These are phyloP conservation scores for Cynopterus sphinx DNA, from an alignment of 2,797 vertebrate genomes.

Conservation along the genomic window DNA sequence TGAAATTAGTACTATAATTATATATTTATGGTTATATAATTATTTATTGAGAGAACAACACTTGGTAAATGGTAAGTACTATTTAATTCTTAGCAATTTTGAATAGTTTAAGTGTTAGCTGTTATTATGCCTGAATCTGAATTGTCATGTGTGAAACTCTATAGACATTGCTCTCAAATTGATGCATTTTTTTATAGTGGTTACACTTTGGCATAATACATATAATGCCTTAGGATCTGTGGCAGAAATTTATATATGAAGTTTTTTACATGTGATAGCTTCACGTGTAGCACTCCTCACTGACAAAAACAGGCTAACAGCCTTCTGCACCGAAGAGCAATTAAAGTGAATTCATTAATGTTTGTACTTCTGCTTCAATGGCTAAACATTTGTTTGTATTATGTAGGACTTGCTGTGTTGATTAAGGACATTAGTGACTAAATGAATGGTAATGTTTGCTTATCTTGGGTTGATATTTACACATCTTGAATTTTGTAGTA, in stretches of 20 bases:
- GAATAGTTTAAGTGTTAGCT: background rate
- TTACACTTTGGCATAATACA: background rate
- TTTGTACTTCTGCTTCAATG: conserved; percentile 30
- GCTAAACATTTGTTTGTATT: conserved; percentile 37
- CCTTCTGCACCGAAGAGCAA: background rate
- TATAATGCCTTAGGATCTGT: background rate
- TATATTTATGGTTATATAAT: background rate
- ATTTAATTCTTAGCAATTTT: conserved; percentile 8
- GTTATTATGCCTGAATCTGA: background rate
- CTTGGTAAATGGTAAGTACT: background rate
- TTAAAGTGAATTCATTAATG: conserved; percentile 8
- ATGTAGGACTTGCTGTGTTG: background rate
- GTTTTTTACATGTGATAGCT: background rate
- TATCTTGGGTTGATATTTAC: background rate
- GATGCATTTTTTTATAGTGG: background rate
- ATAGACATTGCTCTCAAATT: background rate
- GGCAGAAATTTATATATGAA: background rate
- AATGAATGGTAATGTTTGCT: background rate
- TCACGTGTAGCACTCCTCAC: background rate
- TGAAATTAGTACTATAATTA: background rate
- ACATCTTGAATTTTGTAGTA: conserved; percentile 15
- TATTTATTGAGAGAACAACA: background rate
- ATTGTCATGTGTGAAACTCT: background rate
- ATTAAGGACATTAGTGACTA: background rate
- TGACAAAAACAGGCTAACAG: background rate